These are phyloP conservation scores for Aspidoscelis tigris DNA, from an alignment of 2,113 vertebrate genomes.

Conservation along the genomic window DNA sequence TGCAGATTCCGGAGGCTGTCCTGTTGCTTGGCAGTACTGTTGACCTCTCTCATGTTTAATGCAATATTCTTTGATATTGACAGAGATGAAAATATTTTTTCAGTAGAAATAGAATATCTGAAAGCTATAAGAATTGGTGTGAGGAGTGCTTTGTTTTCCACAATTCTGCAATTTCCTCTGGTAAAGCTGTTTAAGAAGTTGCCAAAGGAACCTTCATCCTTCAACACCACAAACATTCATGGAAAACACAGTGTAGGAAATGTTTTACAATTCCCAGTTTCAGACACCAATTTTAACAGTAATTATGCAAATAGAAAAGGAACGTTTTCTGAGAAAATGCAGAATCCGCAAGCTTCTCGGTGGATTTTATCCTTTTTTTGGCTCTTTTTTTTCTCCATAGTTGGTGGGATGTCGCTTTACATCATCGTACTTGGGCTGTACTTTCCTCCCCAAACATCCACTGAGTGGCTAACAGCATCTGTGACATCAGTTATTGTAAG, in stretches of 20 bases:
- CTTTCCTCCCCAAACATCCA: slow-evolving; percentile 65
- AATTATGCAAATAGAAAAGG: accelerated
- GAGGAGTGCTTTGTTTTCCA: slow-evolving; percentile 64
- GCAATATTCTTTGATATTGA: slow-evolving; percentile 73
- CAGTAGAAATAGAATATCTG: background rate
- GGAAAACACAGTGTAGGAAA: accelerated
- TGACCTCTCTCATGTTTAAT: slow-evolving; percentile 66
- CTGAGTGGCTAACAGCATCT: slow-evolving; percentile 74
- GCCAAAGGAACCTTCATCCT: slow-evolving; percentile 26
- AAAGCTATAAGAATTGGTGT: slow-evolving; percentile 64
- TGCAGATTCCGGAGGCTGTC: slow-evolving; percentile 73
- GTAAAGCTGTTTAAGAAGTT: slow-evolving; percentile 67
- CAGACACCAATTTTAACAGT: background rate
- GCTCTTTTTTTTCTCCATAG: slow-evolving; percentile 49
- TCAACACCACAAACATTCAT: accelerated
- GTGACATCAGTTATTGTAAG: slow-evolving; percentile 61
- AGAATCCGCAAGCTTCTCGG: background rate
- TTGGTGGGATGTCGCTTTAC: slow-evolving; percentile 56
- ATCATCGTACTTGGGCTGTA: slow-evolving; percentile 73
- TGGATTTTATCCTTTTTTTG: slow-evolving; percentile 50
- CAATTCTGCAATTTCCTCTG: slow-evolving; percentile 62
- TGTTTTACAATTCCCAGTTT: background rate
- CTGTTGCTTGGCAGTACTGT: slow-evolving; percentile 65
- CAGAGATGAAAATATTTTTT: accelerated
- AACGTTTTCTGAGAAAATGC: background rate